Evolutionary conservation across 2,888 invertebrate genomes (phyloP).

Genomic region (Disparrhopalites patrizii): DNA sequence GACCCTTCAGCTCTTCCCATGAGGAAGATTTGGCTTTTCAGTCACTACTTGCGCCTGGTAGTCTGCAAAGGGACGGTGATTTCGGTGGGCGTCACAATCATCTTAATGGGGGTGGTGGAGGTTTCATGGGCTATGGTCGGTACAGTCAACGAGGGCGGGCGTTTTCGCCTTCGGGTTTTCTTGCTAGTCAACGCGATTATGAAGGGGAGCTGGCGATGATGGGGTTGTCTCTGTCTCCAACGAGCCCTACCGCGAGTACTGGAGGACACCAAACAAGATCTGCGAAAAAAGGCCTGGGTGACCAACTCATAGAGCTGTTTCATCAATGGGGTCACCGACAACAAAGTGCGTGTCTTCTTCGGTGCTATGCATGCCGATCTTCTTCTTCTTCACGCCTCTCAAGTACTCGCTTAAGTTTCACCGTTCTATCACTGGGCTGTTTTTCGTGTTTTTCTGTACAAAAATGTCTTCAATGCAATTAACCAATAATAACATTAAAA

Average conservation of each 20-base stretch:
- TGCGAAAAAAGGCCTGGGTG: conserved; percentile 40
- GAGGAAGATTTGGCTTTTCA: conserved; percentile 42
- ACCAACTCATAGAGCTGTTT: conserved; percentile 46
- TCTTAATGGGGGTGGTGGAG: conserved; percentile 7
- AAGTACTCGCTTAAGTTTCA: conserved; percentile 28
- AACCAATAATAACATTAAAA: too few relatives aligned
- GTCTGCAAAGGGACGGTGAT: conserved; percentile 5
- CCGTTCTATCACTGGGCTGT: conserved; percentile 1
- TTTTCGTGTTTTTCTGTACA: conserved; percentile 21
- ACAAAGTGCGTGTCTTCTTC: conserved; percentile 41
- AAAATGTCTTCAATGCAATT: too few relatives aligned
- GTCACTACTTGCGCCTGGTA: background rate
- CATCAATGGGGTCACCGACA: conserved; percentile 45
- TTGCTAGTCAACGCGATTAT: conserved; percentile 1
- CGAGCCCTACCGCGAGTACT: background rate
- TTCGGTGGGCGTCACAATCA: background rate
- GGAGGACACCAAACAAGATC: background rate
- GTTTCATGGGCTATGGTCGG: background rate
- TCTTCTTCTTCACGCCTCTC: conserved; percentile 33
- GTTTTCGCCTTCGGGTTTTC: background rate
- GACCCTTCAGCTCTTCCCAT: conserved; percentile 46
- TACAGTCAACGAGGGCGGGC: conserved; percentile 2
- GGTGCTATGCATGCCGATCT: conserved; percentile 38
- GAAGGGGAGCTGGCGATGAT: background rate
- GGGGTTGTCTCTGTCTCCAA: background rate